Evolutionary conservation across 2,888 invertebrate genomes (phyloP).

Genomic region (Pandemis corylana): DNA sequence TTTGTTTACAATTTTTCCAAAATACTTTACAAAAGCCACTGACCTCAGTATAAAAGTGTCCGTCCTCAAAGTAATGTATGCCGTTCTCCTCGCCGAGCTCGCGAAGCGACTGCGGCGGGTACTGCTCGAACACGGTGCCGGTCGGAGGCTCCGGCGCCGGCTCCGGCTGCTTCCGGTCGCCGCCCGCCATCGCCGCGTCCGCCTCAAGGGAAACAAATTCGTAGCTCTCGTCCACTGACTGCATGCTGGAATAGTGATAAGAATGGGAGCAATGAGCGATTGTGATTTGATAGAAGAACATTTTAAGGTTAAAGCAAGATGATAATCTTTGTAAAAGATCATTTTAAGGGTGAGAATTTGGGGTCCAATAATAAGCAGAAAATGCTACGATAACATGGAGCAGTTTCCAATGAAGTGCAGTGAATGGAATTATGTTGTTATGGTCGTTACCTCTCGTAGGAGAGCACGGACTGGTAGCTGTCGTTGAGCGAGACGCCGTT

Average conservation of each 20-base stretch:
- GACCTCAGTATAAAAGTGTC: constrained; percentile 96
- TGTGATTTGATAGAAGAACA: not conserved
- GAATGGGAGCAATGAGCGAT: not conserved
- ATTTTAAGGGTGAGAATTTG: no score
- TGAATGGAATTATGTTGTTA: not conserved
- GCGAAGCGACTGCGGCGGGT: constrained; percentile 87
- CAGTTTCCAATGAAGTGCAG: not conserved
- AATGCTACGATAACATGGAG: not conserved
- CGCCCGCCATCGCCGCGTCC: constrained; percentile 65
- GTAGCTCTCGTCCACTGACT: constrained; percentile 83
- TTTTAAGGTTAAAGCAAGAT: not conserved
- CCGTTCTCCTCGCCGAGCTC: constrained; percentile 92
- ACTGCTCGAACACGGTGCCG: constrained; percentile 71
- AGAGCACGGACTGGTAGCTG: constrained; percentile 84
- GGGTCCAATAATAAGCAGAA: not conserved
- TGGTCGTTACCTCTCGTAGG: constrained; percentile 75
- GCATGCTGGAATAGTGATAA: constrained; percentile 66
- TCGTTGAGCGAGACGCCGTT: constrained; percentile 84
- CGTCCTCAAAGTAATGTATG: constrained; percentile 96
- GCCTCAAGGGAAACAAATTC: constrained; percentile 78
- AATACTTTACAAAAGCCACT: not conserved
- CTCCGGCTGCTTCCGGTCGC: constrained; percentile 63
- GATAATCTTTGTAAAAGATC: not conserved
- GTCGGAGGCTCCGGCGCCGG: constrained; percentile 59
- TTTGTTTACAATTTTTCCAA: no score